These are phyloP conservation scores for Uloborus diversus DNA, from an alignment of 1,140 invertebrate genomes.

Conservation along the genomic window DNA sequence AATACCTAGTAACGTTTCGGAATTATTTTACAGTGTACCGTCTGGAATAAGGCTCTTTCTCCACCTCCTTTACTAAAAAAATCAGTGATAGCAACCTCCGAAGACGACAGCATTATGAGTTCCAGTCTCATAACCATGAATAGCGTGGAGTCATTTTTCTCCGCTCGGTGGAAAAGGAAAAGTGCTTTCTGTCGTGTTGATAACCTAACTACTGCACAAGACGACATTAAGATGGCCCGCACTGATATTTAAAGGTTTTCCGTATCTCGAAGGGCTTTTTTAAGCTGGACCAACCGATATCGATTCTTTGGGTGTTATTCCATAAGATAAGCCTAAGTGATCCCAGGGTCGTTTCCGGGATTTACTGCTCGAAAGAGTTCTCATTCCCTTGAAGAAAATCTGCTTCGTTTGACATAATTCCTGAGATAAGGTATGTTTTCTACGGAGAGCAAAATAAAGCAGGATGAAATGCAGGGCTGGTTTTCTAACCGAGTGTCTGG, in stretches of 20 bases:
- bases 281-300: too few relatives aligned
- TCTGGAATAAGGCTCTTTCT: background rate
- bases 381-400: too few relatives aligned
- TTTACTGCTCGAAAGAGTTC: too few relatives aligned
- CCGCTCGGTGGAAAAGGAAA: background rate
- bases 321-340: slow-evolving; percentile 25
- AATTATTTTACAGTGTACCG: too few relatives aligned
- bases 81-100: background rate
- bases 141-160: background rate
- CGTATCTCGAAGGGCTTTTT: too few relatives aligned
- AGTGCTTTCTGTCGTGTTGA: slow-evolving; percentile 26
- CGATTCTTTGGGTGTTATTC: too few relatives aligned
- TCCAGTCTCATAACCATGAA: background rate
- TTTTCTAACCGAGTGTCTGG: too few relatives aligned
- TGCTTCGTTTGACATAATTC: too few relatives aligned
- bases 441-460: too few relatives aligned
- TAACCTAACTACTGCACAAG: background rate
- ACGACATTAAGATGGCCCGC: background rate
- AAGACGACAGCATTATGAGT: background rate
- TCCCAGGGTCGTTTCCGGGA: background rate
- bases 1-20: too few relatives aligned
- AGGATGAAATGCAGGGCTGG: too few relatives aligned
- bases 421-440: too few relatives aligned
- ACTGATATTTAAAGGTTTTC: background rate
- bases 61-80: background rate